Evolutionary conservation across 92 coral and sea anemone species (phyloP).

Genomic region (Phenganax stokvisi): DNA sequence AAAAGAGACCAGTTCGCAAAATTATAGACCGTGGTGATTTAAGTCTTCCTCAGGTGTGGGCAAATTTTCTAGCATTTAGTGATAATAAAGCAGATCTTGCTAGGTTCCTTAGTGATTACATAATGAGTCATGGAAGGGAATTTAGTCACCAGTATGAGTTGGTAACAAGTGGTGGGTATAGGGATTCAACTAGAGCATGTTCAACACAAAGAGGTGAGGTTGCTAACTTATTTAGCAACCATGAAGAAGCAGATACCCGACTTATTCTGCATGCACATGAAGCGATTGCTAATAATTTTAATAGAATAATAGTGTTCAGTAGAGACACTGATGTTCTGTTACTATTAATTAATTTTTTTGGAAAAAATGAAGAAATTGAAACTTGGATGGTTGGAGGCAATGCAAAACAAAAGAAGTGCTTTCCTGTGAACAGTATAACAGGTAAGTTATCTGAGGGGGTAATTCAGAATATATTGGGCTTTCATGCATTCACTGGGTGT

Average conservation of each 20-base stretch:
- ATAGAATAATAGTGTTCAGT: slow-evolving; percentile 4
- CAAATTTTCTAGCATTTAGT: slow-evolving; percentile 20
- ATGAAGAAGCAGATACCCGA: slow-evolving; percentile 32
- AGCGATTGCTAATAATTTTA: slow-evolving; percentile 10
- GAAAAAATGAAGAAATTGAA: slow-evolving; percentile 8
- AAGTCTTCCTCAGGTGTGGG: slow-evolving; percentile 35
- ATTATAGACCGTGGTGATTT: slow-evolving; percentile 35
- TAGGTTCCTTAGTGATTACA: slow-evolving; percentile 19
- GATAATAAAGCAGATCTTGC: slow-evolving; percentile 40
- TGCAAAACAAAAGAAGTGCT: slow-evolving; percentile 19
- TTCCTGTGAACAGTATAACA: slow-evolving; percentile 4
- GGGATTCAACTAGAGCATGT: slow-evolving; percentile 16
- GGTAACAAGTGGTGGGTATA: slow-evolving; percentile 21
- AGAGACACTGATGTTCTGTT: slow-evolving; percentile 33
- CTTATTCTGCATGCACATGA: slow-evolving; percentile 34
- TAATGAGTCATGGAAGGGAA: slow-evolving; percentile 15
- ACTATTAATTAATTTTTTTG: slow-evolving; percentile 26
- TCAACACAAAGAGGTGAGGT: slow-evolving; percentile 24
- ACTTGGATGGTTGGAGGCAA: slow-evolving; percentile 35
- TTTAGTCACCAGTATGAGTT: slow-evolving; percentile 19
- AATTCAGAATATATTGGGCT: slow-evolving; percentile 21
- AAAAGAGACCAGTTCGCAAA: slow-evolving; percentile 24
- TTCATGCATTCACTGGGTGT: slow-evolving; percentile 30
- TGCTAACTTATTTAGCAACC: neutral
- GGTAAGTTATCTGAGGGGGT: slow-evolving; percentile 18